Conservation (phyloP, 2,888 invertebrate species). For the Troides aeacus region DNA sequence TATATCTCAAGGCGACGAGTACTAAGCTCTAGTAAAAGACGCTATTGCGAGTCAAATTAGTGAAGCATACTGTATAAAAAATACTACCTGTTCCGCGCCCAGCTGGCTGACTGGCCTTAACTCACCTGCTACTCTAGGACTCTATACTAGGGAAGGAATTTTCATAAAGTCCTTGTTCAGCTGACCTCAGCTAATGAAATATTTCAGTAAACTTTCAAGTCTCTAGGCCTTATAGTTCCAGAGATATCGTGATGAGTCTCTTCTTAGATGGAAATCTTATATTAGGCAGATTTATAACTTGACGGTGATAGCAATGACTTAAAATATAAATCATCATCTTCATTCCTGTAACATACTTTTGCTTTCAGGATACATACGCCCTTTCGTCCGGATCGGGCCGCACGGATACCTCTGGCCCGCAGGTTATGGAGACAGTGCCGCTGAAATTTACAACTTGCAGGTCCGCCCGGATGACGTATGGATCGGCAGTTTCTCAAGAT, state of each 20-base stretch:
- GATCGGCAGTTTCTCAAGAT: constrained; percentile 51
- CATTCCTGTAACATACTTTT: neutral
- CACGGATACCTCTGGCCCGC: constrained; percentile 44
- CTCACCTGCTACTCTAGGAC: too few species aligned
- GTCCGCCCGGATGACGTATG: constrained; percentile 53
- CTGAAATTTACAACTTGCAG: constrained; percentile 51
- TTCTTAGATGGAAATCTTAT: neutral
- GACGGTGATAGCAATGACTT: neutral
- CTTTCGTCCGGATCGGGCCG: constrained; percentile 50
- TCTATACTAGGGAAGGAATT: too few species aligned
- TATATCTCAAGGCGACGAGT: too few species aligned
- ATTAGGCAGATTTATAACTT: neutral
- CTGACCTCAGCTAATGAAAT: too few species aligned
- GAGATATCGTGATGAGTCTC: too few species aligned
- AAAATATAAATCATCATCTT: neutral
- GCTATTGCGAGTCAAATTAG: neutral
- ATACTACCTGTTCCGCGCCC: too few species aligned
- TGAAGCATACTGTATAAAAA: neutral
- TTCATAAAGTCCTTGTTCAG: too few species aligned
- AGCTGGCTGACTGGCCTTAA: too few species aligned
- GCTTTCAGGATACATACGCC: constrained; percentile 48
- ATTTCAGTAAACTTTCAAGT: too few species aligned
- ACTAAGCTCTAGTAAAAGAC: neutral
- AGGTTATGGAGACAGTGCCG: constrained; percentile 47
- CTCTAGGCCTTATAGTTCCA: too few species aligned